These are phyloP conservation scores for Heliconius hewitsoni DNA, from an alignment of 1,140 invertebrate species.

Conservation along the genomic window DNA sequence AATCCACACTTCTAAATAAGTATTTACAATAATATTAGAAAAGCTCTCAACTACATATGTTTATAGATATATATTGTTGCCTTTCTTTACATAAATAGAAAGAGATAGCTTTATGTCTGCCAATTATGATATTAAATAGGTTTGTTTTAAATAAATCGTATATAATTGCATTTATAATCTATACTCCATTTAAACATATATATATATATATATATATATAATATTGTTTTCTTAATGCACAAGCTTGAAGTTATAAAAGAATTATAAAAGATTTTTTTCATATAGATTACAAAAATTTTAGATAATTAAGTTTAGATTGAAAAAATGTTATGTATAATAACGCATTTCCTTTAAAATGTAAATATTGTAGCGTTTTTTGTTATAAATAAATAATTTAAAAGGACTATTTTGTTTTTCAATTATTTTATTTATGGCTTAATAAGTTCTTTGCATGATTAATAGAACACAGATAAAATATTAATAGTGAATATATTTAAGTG, in stretches of 20 bases:
- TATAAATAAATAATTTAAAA: constrained; percentile 26
- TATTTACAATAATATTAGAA: background rate
- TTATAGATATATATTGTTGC: background rate
- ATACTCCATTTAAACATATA: background rate
- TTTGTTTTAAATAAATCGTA: background rate
- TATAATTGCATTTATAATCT: background rate
- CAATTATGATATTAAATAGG: background rate
- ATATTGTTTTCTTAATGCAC: background rate
- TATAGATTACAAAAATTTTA: background rate
- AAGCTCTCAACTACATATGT: background rate
- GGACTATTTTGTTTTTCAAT: background rate
- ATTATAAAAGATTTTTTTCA: background rate
- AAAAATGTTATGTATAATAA: constrained; percentile 7
- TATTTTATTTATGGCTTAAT: background rate
- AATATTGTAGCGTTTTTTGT: constrained; percentile 25
- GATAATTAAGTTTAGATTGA: constrained; percentile 2
- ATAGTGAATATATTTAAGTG: background rate
- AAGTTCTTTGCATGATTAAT: background rate
- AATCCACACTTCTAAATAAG: no score
- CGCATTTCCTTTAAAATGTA: constrained; percentile 21
- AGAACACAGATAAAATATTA: background rate
- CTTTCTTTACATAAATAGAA: background rate
- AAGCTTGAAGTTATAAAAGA: background rate
- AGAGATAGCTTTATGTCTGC: background rate
- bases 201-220: no score